Base-by-base conservation (phyloP, 2,113 vertebrate species). In the Pteronura brasiliensis region DNA sequence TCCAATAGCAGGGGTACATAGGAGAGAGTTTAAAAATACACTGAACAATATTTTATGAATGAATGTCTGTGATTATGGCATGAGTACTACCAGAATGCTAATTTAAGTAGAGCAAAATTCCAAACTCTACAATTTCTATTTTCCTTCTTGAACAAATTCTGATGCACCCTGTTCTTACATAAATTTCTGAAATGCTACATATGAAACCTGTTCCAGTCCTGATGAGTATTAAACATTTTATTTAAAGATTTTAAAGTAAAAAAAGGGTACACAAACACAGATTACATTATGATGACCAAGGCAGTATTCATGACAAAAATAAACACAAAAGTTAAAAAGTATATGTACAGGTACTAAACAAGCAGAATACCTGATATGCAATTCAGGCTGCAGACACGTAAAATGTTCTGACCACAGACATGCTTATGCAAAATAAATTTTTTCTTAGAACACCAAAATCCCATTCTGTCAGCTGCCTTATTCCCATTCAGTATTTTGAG, bases 151-250 rank as follows among this genome's bases (percentile, higher is more conserved):
- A 93, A 88, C 27, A 65, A 84, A 85, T 81, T 77, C 49, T 93
- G 25, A 95, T 55, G 59, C 1, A 94, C 27, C 9, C 77, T 87
- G 17, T 95, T 84, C 65, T 90, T 77, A 42, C 12, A 71, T 20
- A 83, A 88, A 81, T 87, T 84, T 96, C 49, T 94, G 27, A 65
- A 36, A 91, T 27, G n/a, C 34, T 52, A 57, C 39, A 91, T 61
- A 63, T 23, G 71, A 67, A 97, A 96, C 93, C 82, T 20, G 44
- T 17, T 72, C 96, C 80, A 98, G 12, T 93, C 71, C 42, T 88
- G 81, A 97, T 55, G 65, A 89, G 95, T 95, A 97, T 96, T 98
- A 98, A 98, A 98, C 97, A 96, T 98, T 99, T 99, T 99, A 99
- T 99, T 99, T 98, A 96, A 98, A 97, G 94, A 96, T 86, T 97